A percentile compares a stretch with the other conserved stretches of the same genome.
Evolutionary conservation across 1,140 invertebrate genomes (phyloP).

Genomic region (Pseudoatta argentina): DNA sequence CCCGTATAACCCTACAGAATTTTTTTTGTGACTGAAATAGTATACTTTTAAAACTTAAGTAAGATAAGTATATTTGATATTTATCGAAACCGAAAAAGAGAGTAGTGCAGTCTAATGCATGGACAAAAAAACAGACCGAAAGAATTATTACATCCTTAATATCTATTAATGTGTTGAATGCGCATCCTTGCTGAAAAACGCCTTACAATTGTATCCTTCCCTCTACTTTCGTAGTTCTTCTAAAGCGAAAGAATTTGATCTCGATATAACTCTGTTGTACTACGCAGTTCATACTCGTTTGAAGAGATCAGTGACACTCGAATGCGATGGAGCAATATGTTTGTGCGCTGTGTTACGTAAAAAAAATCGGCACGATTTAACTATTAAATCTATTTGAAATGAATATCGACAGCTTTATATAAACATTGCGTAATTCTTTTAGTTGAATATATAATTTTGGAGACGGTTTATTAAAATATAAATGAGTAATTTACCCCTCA

Average conservation of each 20-base stretch:
- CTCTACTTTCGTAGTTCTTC: neutral
- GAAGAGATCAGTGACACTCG: slow-evolving; percentile 4
- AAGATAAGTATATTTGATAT: no score
- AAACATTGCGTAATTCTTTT: neutral
- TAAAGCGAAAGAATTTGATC: neutral
- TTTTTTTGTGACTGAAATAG: no score
- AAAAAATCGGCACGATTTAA: neutral
- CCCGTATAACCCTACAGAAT: no score
- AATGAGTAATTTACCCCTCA: neutral
- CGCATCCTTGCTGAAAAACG: no score
- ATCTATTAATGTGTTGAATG: no score
- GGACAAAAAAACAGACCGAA: no score
- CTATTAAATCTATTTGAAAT: slow-evolving; percentile 6
- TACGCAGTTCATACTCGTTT: slow-evolving; percentile 28
- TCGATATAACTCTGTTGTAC: neutral
- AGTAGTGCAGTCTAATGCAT: no score
- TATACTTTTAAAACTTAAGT: no score
- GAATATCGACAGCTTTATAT: neutral
- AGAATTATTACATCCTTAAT: no score
- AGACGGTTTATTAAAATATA: neutral
- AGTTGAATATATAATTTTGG: neutral
- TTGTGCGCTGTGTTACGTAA: slow-evolving; percentile 9
- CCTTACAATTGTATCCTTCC: no score
- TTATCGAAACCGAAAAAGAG: no score
- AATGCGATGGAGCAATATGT: neutral